Evolutionary conservation across 2,797 vertebrate genomes (phyloP), one percentile per base, ranked within the genome.

Genomic region (Decapterus maruadsi): DNA sequence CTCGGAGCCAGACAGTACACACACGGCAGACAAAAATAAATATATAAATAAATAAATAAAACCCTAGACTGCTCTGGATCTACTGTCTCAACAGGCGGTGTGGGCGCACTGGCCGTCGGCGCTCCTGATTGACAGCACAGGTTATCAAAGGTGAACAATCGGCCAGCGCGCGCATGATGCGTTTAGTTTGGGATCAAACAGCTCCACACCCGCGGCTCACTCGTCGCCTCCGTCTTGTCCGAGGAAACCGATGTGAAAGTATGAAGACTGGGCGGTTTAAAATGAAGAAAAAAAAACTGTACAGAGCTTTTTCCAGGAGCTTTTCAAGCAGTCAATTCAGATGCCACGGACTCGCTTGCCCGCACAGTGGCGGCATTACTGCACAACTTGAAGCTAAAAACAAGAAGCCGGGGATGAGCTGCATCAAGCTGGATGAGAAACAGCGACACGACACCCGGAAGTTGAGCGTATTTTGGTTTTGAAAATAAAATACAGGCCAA

Each of bases 281-380:
- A 26, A 26, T 26, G 26, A 26, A 26, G 3, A 26, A 16, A 68
- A 34, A 34, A 34, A 34, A 58, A 83, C 55, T 46, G 63, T 20
- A 62, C 62, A 29, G 9, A 79, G 71, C 67, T 11, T 59, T 43
- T 26, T 26, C 26, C 46, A 50, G 9, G 29, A 65, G 61, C 74
- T 61, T 26, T 3, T 57, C 26, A 13, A 5, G 62, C 72, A 70
- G 75, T 75, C 75, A 78, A 31, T 60, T 70, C 51, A 80, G 68
- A 61, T 85, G 86, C 79, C 80, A 66, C 78, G 77, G 34, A 55
- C 81, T 54, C 60, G 3, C 46, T 11, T 83, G 68, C 58, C 92
- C 92, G 70, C 90, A 79, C 2, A 82, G 87, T 66, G 91, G 89
- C 90, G 79, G 83, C 87, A 77, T 75, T 69, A 77, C 55, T 57